These are phyloP conservation scores for Philotrypesis tridentata DNA, from an alignment of 1,140 invertebrate species.

Conservation along the genomic window DNA sequence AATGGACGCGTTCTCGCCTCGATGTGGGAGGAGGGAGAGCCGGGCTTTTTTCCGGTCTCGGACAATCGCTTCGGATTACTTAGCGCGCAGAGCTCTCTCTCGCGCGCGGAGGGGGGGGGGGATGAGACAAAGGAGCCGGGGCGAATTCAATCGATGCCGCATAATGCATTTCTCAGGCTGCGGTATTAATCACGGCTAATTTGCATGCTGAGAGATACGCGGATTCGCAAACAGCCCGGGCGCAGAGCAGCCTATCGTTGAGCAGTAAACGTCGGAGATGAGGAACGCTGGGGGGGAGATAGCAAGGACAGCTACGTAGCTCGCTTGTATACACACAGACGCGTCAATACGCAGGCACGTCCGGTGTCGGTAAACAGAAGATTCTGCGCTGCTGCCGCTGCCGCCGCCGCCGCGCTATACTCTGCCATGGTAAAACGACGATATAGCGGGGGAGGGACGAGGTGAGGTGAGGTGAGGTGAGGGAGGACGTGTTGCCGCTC, in stretches of 20 bases:
- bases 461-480: neutral
- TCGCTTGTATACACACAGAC: neutral
- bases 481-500: slow-evolving; percentile 30
- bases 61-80: too few species aligned
- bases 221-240: neutral
- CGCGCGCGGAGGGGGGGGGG: too few species aligned
- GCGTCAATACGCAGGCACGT: neutral
- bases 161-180: neutral
- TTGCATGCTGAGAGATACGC: neutral
- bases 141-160: neutral
- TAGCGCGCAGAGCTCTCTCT: too few species aligned
- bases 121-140: too few species aligned
- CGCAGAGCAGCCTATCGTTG: neutral
- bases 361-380: neutral
- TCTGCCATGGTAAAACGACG: neutral
- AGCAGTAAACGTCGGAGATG: neutral
- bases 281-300: neutral
- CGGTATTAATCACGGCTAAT: neutral
- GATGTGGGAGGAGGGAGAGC: too few species aligned
- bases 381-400: neutral
- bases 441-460: neutral
- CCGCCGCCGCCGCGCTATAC: too few species aligned
- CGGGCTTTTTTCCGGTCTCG: too few species aligned
- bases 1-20: too few species aligned
- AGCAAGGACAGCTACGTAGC: neutral